Conservation (phyloP, 2,888 invertebrate genomes). For the Rhorus exstirpatorius region DNA sequence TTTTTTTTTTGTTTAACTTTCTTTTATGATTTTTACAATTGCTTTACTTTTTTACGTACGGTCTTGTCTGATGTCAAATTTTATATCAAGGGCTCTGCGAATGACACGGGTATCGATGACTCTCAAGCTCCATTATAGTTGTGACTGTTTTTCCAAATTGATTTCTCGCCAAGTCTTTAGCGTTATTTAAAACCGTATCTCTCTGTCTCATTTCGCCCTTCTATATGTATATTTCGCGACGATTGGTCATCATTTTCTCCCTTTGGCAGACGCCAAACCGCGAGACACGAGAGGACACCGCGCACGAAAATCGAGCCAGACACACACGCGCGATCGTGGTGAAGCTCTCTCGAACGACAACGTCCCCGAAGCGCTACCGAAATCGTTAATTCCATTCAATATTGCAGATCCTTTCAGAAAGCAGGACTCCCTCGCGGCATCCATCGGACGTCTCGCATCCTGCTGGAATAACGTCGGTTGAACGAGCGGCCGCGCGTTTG, state of each 20-base stretch:
- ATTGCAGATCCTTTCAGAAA: constrained; percentile 77
- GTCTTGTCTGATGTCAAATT: too few species aligned
- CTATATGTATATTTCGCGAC: constrained; percentile 12
- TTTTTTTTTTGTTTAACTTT: too few species aligned
- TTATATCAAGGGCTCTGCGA: too few species aligned
- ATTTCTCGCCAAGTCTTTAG: constrained; percentile 19
- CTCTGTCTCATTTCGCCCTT: neutral
- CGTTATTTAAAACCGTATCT: neutral
- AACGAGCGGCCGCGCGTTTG: constrained; percentile 23
- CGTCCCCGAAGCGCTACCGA: constrained; percentile 76
- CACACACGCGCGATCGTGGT: constrained; percentile 45
- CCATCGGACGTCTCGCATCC: constrained; percentile 38
- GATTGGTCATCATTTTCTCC: constrained; percentile 1
- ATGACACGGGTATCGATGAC: neutral
- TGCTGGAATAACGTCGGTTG: constrained; percentile 12
- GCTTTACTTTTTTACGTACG: too few species aligned
- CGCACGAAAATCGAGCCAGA: constrained; percentile 43
- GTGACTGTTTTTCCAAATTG: constrained; percentile 6
- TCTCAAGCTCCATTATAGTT: neutral
- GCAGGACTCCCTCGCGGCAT: constrained; percentile 23
- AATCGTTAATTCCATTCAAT: constrained; percentile 84
- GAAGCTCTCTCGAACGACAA: constrained; percentile 65
- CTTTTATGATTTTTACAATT: too few species aligned
- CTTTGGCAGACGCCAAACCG: constrained; percentile 31
- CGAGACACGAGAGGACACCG: constrained; percentile 6